Conservation (phyloP, 2,888 invertebrate genomes). For the Stenurella melanura region DNA sequence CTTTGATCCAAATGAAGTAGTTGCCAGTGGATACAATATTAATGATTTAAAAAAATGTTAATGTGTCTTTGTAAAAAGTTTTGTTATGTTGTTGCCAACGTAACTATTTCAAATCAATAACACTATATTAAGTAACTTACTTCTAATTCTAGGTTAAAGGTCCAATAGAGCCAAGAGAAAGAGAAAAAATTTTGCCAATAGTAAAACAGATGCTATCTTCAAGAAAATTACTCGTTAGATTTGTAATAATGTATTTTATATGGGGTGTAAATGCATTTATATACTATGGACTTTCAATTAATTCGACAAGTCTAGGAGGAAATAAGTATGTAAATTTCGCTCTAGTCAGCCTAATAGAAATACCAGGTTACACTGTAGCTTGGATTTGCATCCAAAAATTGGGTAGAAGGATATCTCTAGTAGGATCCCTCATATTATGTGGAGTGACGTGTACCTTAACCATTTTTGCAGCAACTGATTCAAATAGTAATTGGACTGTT, state of each 20-base stretch:
- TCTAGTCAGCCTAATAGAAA: slow-evolving; percentile 78
- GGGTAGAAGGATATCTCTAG: slow-evolving; percentile 75
- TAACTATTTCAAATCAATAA: no score
- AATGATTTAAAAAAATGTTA: no score
- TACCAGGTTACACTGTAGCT: slow-evolving; percentile 77
- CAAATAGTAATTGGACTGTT: slow-evolving; percentile 73
- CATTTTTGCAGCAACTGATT: slow-evolving; percentile 73
- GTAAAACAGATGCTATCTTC: slow-evolving; percentile 73
- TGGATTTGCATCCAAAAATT: slow-evolving; percentile 75
- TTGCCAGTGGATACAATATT: no score
- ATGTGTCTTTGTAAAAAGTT: no score
- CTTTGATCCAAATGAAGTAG: no score
- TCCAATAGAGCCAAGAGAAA: slow-evolving; percentile 42
- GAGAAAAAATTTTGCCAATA: slow-evolving; percentile 70
- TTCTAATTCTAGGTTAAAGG: slow-evolving; percentile 35
- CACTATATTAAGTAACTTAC: not conserved
- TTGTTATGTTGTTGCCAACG: no score
- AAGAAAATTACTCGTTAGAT: slow-evolving; percentile 72
- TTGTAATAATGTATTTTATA: slow-evolving; percentile 60
- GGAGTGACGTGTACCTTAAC: slow-evolving; percentile 75
- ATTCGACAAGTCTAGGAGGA: slow-evolving; percentile 80
- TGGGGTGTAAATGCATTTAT: slow-evolving; percentile 81
- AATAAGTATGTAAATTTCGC: slow-evolving; percentile 82
- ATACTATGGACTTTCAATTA: slow-evolving; percentile 81
- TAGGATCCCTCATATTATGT: slow-evolving; percentile 73